A percentile compares a stretch with the other conserved stretches of the same genome.
Evolutionary conservation across 1,140 invertebrate genomes (phyloP).

Genomic region (Daktulosphaira vitifoliae): DNA sequence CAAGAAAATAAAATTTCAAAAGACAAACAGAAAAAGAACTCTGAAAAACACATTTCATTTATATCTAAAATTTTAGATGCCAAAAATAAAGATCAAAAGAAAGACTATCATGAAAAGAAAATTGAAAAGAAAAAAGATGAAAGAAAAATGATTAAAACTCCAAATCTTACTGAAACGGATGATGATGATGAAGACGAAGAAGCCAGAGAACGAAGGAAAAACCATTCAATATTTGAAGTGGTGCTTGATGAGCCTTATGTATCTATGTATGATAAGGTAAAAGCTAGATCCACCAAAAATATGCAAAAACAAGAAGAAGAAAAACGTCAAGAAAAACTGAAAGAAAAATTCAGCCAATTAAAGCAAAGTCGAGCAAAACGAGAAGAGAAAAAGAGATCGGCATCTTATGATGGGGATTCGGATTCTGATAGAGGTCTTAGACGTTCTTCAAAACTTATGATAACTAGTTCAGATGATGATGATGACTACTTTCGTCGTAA

Average conservation of each 20-base stretch:
- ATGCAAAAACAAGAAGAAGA: slow-evolving; percentile 85
- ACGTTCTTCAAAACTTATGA: slow-evolving; percentile 38
- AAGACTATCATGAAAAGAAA: slow-evolving; percentile 39
- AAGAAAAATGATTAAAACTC: slow-evolving; percentile 30
- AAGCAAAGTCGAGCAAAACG: slow-evolving; percentile 77
- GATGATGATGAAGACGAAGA: slow-evolving; percentile 45
- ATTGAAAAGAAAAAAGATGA: slow-evolving; percentile 36
- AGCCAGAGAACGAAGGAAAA: slow-evolving; percentile 50
- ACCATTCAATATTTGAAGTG: slow-evolving; percentile 87
- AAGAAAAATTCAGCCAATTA: slow-evolving; percentile 79
- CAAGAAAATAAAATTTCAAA: slow-evolving; percentile 6
- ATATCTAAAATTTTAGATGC: slow-evolving; percentile 43
- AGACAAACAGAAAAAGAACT: slow-evolving; percentile 20
- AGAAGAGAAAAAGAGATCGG: slow-evolving; percentile 76
- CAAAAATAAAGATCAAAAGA: slow-evolving; percentile 43
- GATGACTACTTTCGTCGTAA: slow-evolving; percentile 34
- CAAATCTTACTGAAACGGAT: slow-evolving; percentile 32
- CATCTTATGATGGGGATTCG: slow-evolving; percentile 74
- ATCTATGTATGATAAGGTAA: slow-evolving; percentile 98
- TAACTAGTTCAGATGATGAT: slow-evolving; percentile 40
- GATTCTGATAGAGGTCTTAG: slow-evolving; percentile 47
- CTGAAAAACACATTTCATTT: slow-evolving; percentile 25
- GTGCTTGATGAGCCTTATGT: slow-evolving; percentile 85
- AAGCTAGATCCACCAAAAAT: slow-evolving; percentile 84
- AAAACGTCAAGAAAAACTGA: slow-evolving; percentile 73